Evolutionary conservation across 2,113 vertebrate genomes (phyloP).

Genomic region (Vombatus ursinus): DNA sequence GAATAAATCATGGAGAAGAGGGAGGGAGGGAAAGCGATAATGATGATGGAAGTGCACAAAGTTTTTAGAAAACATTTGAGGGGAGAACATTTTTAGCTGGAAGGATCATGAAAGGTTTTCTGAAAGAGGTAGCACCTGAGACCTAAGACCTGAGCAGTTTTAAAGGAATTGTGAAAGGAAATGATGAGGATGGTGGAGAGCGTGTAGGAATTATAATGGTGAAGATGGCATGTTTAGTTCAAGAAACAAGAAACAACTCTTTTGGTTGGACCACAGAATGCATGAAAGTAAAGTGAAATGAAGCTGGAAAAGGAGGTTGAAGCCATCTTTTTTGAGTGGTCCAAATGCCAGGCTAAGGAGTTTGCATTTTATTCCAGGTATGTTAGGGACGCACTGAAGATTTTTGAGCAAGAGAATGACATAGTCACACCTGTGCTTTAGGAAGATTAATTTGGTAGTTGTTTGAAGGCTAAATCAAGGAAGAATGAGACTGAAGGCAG

Average conservation of each 20-base stretch:
- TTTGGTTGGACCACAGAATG: neutral
- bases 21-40: neutral
- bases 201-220: neutral
- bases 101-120: slow-evolving; percentile 13
- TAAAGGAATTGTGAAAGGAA: neutral
- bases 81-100: neutral
- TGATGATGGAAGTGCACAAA: neutral
- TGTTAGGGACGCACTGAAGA: neutral
- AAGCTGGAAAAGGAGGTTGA: neutral
- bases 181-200: neutral
- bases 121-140: slow-evolving; percentile 5
- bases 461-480: neutral
- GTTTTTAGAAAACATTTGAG: neutral
- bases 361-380: neutral
- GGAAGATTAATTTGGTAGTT: neutral
- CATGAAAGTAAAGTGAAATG: neutral
- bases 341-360: neutral
- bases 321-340: neutral
- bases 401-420: slow-evolving; percentile 3
- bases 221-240: neutral
- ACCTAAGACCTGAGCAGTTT: neutral
- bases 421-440: neutral
- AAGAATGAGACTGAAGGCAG: neutral
- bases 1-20: neutral
- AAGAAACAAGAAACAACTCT: neutral